Conservation (phyloP, 2,888 invertebrate species). For the Brassicogethes aeneus region DNA sequence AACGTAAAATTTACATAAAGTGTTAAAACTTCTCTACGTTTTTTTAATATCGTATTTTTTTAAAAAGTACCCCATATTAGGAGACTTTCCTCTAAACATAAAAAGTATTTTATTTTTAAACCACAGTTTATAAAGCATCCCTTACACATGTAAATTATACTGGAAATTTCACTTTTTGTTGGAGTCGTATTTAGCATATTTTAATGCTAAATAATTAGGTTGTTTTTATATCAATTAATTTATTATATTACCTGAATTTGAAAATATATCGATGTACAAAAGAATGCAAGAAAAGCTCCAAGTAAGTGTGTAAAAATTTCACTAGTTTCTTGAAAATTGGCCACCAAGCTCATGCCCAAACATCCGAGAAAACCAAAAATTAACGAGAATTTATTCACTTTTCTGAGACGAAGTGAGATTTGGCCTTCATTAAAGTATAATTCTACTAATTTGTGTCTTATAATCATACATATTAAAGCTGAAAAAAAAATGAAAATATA, state of each 20-base stretch:
- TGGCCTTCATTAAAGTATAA: conserved; percentile 27
- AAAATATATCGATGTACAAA: not conserved
- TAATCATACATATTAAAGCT: not conserved
- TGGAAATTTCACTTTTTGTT: no score
- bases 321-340: conserved; percentile 63
- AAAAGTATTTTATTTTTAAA: no score
- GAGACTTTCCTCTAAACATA: no score
- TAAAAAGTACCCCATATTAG: no score
- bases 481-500: not conserved
- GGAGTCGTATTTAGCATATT: no score
- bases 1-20: no score
- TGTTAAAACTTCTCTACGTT: no score
- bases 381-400: conserved; percentile 22
- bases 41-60: no score
- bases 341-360: conserved; percentile 59
- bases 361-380: conserved; percentile 51
- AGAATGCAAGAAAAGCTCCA: conserved; percentile 61
- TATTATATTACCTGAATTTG: not conserved
- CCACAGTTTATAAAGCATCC: no score
- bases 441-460: conserved; percentile 1
- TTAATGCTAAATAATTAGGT: no score
- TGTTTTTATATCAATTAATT: no score
- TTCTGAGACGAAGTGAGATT: conserved; percentile 22
- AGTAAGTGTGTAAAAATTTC: conserved; percentile 55
- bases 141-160: no score